Evolutionary conservation across 23 tunicate species (phyloP), one percentile per base, ranked within the genome.

Genomic region (Diplosoma virens): DNA sequence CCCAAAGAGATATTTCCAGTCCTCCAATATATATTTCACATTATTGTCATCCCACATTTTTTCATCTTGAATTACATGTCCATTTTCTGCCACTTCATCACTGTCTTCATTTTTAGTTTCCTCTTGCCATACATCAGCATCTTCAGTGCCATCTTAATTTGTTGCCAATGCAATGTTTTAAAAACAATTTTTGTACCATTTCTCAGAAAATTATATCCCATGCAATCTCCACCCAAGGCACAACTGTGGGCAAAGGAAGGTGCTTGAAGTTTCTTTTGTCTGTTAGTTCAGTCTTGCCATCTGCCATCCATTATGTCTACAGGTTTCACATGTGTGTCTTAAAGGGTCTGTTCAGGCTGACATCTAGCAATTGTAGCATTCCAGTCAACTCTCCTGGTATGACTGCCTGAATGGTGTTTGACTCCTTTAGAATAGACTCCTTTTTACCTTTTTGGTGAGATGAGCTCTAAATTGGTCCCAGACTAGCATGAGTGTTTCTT

Each of bases 391-490:
- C n/a, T n/a, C n/a, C n/a, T n/a, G n/a, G n/a, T n/a, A n/a, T n/a
- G n/a, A n/a, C n/a, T n/a, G n/a, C n/a, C n/a, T n/a, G n/a, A n/a
- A n/a, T n/a, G n/a, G n/a, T n/a, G n/a, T n/a, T n/a, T n/a, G n/a
- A n/a, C n/a, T n/a, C n/a, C n/a, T n/a, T n/a, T n/a, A n/a, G n/a
- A n/a, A n/a, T n/a, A n/a, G n/a, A n/a, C n/a, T n/a, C n/a, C n/a
- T n/a, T 34, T 73, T 56, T 47, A 73, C 79, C 63, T 48, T 3
- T 3, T 73, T n/a, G 35, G 69, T 61, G 9, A 61, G 35, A 35
- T 61, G 69, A 61, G 35, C 35, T 61, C 79, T 73, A 28, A 73
- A 73, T 50, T 47, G 63, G 64, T 73, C 71, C 79, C 79, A 73
- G 71, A 73, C 79, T 61, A 61, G 35, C 69, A 73, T 25, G 64